Percentiles rank a stretch among this genome's conserved stretches.
phyloP scores from a whole-genome alignment of 2,113 vertebrate genomes.

The Lepus europaeus region DNA sequence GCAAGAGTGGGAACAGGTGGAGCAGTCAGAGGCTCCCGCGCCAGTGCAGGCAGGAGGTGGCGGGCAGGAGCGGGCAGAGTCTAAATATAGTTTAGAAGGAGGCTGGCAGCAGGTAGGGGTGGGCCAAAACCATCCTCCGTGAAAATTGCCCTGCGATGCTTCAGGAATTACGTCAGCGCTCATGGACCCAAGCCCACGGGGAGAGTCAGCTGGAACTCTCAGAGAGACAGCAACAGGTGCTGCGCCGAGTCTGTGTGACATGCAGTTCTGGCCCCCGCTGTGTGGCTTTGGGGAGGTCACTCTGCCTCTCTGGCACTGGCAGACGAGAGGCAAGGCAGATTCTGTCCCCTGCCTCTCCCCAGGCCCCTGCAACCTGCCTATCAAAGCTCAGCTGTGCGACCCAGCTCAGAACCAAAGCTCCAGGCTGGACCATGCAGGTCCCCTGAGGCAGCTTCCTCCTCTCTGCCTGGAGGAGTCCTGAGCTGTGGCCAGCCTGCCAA shows the following conservation, averaged over 20 bases:
- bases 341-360: too few relatives aligned
- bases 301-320: not conserved
- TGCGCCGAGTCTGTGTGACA: not conserved
- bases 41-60: not conserved
- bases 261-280: not conserved
- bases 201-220: not conserved
- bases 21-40: not conserved
- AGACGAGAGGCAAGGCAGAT: not conserved
- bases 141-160: not conserved
- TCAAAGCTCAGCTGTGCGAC: not conserved
- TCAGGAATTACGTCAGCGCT: not conserved
- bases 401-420: not conserved
- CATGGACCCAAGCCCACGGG: rapidly evolving
- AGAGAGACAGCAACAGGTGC: not conserved
- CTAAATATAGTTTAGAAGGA: not conserved
- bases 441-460: not conserved
- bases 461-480: not conserved
- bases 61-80: not conserved
- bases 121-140: not conserved
- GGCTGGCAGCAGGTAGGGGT: not conserved
- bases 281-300: not conserved
- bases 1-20: not conserved
- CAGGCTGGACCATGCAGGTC: rapidly evolving
- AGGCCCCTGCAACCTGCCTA: not conserved
- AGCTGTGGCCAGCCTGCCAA: not conserved